Evolutionary conservation across 2,888 invertebrate genomes (phyloP).

Genomic region (Opisthograptis luteolata): DNA sequence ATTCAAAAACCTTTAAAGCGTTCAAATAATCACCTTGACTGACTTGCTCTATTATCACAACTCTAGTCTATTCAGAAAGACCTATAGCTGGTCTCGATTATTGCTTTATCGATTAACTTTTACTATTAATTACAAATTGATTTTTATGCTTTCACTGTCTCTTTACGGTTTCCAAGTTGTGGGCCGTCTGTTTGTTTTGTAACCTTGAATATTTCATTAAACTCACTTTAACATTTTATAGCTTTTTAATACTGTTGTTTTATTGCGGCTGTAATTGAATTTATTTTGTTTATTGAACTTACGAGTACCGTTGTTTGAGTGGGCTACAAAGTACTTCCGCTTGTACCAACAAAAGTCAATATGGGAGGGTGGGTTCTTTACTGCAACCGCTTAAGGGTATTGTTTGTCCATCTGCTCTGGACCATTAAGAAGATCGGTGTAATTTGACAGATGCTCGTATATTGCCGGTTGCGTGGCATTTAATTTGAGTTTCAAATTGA

Average conservation of each 20-base stretch:
- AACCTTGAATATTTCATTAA: conserved; percentile 31
- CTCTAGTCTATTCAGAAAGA: conserved; percentile 33
- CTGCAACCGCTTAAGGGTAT: conserved; percentile 17
- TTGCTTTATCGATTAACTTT: conserved; percentile 54
- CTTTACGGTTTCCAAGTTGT: conserved; percentile 31
- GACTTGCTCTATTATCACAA: conserved; percentile 35
- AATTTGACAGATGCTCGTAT: conserved; percentile 42
- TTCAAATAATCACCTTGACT: conserved; percentile 13
- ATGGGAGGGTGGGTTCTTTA: conserved; percentile 7
- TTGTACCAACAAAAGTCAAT: conserved; percentile 13
- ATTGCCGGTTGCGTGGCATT: conserved; percentile 31
- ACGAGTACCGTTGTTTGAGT: conserved; percentile 13
- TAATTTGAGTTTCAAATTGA: conserved; percentile 35
- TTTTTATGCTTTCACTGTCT: conserved; percentile 57
- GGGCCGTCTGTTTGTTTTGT: conserved; percentile 25
- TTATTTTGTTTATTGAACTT: conserved; percentile 21
- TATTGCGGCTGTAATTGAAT: conserved; percentile 15
- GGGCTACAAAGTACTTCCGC: conserved; percentile 18
- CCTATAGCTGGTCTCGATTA: conserved; percentile 48
- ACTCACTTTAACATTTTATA: conserved; percentile 14
- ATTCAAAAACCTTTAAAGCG: conserved; percentile 12
- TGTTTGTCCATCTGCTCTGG: conserved; percentile 64
- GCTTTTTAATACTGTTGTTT: conserved; percentile 15
- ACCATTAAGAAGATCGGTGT: conserved; percentile 44
- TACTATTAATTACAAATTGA: conserved; percentile 52